Evolutionary conservation across 2,113 vertebrate species (phyloP), one percentile per base, ranked within the genome.

Genomic region (Montifringilla adamsi): DNA sequence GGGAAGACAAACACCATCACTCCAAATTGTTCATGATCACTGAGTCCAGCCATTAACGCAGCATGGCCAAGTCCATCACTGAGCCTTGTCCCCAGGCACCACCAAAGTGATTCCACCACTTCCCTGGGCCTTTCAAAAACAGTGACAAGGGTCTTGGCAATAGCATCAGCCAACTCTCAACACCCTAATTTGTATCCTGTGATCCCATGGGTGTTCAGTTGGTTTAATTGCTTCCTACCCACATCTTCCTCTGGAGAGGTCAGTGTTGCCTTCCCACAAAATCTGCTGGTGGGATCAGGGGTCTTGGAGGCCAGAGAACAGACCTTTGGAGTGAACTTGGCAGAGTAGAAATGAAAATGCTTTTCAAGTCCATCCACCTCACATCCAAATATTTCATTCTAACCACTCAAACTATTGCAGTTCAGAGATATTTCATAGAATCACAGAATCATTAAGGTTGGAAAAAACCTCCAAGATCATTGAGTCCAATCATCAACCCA

Each of bases 191-290:
- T 75, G 2, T 15, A 33, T 23, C 33, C 16, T 33, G 15, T 70
- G 44, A 60, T 26, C 4, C 26, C 30, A 43, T 22, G 18, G 0
- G 0, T 10, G 6, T 49, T 69, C 43, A 17, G 21, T 8, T 53
- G 31, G 13, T 9, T 89, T 23, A 39, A 76, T 4, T 55, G 17
- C 24, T 76, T 62, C 35, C 14, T 37, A n/a, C 39, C 2, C 22
- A 44, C 10, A 12, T 50, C 43, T 81, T 39, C 20, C 11, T 58
- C 27, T 41, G 19, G 4, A 35, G 53, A 68, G 7, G 19, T 49
- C 50, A 44, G 0, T 10, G 26, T 5, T 69, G 22, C 33, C 8
- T 66, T 91, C 6, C 31, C 33, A 41, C 16, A 50, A 33, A 50
- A 41, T 55, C 60, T 70, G 16, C 12, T 46, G 8, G 6, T 41